These are phyloP conservation scores for Dyspetes luteomarginatus DNA, from an alignment of 2,888 invertebrate genomes.

Conservation along the genomic window DNA sequence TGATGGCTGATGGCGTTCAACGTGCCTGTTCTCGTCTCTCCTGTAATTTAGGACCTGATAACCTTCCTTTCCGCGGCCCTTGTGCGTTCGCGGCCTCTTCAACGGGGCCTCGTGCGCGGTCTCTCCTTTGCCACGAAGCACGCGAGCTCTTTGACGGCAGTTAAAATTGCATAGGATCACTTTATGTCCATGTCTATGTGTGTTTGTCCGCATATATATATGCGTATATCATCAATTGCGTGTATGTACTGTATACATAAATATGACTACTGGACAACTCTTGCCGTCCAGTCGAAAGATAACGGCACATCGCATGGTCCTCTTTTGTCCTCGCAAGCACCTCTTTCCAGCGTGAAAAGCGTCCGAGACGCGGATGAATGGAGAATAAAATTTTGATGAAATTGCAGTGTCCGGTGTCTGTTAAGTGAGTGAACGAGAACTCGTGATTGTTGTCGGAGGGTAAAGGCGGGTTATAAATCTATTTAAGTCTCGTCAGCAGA, in stretches of 20 bases:
- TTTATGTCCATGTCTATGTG: conserved; percentile 19
- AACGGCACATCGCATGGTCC: conserved; percentile 57
- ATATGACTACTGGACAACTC: conserved; percentile 6
- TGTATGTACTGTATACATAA: neutral
- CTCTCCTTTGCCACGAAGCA: conserved; percentile 55
- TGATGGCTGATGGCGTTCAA: conserved; percentile 56
- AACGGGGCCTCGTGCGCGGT: conserved; percentile 60
- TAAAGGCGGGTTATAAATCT: neutral
- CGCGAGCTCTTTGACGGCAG: conserved; percentile 57
- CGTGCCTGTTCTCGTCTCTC: conserved; percentile 59
- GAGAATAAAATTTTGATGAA: conserved; percentile 46
- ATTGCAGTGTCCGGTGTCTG: conserved; percentile 44
- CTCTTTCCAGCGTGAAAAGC: neutral
- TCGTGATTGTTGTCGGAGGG: neutral
- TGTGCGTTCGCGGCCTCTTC: conserved; percentile 61
- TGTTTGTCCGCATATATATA: neutral
- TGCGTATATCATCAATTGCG: neutral
- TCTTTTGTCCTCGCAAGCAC: conserved; percentile 51
- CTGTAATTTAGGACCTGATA: conserved; percentile 70
- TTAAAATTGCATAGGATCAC: conserved; percentile 62
- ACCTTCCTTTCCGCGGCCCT: conserved; percentile 68
- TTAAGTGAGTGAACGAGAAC: conserved; percentile 1
- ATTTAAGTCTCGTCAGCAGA: neutral
- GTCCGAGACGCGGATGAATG: conserved; percentile 3
- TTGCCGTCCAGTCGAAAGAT: conserved; percentile 46